phyloP scores from a whole-genome alignment of 2,797 vertebrate species.

The Jordanella pulchra region DNA sequence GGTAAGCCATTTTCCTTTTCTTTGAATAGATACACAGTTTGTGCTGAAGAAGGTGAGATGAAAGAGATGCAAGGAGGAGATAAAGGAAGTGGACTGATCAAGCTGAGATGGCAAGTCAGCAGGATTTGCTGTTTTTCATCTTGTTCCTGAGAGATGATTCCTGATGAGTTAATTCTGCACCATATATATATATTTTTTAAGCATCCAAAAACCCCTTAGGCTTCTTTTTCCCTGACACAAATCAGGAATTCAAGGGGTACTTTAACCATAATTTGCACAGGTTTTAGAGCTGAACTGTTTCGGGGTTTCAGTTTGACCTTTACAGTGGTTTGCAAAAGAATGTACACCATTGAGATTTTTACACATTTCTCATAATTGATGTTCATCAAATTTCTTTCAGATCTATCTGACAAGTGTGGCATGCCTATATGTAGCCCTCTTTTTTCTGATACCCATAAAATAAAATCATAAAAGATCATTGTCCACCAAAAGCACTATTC shows the following conservation, averaged over 20 bases:
- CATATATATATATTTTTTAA: constrained; percentile 56
- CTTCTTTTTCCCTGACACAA: constrained; percentile 53
- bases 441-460: neutral
- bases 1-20: constrained; percentile 83
- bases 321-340: neutral
- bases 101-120: constrained; percentile 44
- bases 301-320: constrained; percentile 28
- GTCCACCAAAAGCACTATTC: too few relatives aligned
- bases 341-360: neutral
- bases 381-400: neutral
- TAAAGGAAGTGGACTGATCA: constrained; percentile 39
- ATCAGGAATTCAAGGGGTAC: constrained; percentile 55
- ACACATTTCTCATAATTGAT: neutral
- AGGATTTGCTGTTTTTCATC: constrained; percentile 37
- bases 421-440: neutral
- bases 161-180: constrained; percentile 67
- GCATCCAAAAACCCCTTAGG: constrained; percentile 44
- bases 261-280: constrained; percentile 41
- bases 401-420: neutral
- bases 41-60: constrained; percentile 45
- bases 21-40: constrained; percentile 51
- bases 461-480: neutral
- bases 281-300: constrained; percentile 40
- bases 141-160: constrained; percentile 49
- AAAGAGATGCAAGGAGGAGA: constrained; percentile 52